Percentiles rank a stretch among this genome's conserved stretches.
Evolutionary conservation across 1,140 invertebrate genomes (phyloP).

Genomic region (Brachionus asplanchnoidis): DNA sequence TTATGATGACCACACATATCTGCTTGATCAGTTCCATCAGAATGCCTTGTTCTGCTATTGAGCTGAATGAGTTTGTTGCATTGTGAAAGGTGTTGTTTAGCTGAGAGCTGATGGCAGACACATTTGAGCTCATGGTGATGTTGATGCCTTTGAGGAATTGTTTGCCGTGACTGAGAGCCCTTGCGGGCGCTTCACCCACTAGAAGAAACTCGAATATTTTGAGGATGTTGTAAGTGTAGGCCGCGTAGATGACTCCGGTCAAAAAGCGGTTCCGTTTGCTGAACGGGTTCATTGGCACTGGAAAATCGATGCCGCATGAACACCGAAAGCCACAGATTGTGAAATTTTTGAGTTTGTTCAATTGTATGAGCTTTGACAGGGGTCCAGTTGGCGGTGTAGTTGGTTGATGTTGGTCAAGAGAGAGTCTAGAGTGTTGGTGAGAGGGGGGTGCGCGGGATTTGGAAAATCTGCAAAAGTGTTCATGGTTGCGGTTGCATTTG

Average conservation of each 20-base stretch:
- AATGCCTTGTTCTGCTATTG: background rate
- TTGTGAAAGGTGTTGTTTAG: background rate
- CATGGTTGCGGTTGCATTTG: conserved; percentile 25
- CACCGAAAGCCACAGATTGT: conserved; percentile 16
- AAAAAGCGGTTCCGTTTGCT: conserved; percentile 37
- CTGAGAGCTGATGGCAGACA: background rate
- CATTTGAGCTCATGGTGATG: background rate
- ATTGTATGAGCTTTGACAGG: background rate
- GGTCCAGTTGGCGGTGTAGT: background rate
- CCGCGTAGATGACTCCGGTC: conserved; percentile 23
- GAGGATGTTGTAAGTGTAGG: conserved; percentile 34
- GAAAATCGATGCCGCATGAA: conserved; percentile 12
- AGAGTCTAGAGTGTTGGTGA: background rate
- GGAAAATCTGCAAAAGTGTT: conserved; percentile 13
- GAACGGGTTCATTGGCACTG: conserved; percentile 37
- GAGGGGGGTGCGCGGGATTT: background rate
- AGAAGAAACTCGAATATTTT: conserved; percentile 39
- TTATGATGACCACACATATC: conserved; percentile 34
- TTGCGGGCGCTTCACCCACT: background rate
- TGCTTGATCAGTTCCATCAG: conserved; percentile 37
- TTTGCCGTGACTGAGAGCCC: background rate
- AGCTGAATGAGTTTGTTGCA: background rate
- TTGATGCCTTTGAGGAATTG: background rate
- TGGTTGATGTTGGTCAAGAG: background rate
- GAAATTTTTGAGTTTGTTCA: background rate